phyloP scores from a whole-genome alignment of 2,113 vertebrate genomes.

The Nipponia nippon region DNA sequence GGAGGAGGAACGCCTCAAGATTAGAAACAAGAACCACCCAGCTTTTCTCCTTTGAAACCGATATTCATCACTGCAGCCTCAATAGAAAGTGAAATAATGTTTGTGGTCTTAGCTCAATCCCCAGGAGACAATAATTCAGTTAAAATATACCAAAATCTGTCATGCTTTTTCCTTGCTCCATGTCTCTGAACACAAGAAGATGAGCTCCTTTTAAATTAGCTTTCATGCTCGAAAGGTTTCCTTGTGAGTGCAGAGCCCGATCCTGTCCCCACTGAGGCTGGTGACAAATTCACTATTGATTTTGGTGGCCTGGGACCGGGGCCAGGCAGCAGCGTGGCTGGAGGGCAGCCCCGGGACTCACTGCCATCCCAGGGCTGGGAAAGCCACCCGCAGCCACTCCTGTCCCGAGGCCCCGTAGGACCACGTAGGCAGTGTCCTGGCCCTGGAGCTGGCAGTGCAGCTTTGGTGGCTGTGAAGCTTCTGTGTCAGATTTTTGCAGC shows the following conservation, averaged over 20 bases:
- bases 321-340: neutral
- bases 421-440: neutral
- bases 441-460: neutral
- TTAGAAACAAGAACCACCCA: neutral
- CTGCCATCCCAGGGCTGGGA: neutral
- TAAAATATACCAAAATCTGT: conserved; percentile 49
- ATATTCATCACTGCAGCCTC: neutral
- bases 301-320: neutral
- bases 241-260: neutral
- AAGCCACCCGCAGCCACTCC: neutral
- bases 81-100: conserved; percentile 20
- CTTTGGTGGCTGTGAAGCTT: neutral
- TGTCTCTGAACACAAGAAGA: conserved; percentile 26
- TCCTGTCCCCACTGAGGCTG: neutral
- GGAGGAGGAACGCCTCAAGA: neutral
- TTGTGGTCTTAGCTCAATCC: conserved; percentile 35
- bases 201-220: conserved; percentile 58
- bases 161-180: neutral
- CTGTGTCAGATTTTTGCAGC: neutral
- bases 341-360: neutral
- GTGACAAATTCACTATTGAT: conserved; percentile 34
- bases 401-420: neutral
- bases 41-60: conserved; percentile 13
- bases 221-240: conserved; percentile 56
- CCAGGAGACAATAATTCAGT: conserved; percentile 3